A percentile compares a stretch with the other conserved stretches of the same genome.
These are phyloP conservation scores for Glyphotaelius pellucidus DNA, from an alignment of 2,888 invertebrate genomes.

Conservation along the genomic window DNA sequence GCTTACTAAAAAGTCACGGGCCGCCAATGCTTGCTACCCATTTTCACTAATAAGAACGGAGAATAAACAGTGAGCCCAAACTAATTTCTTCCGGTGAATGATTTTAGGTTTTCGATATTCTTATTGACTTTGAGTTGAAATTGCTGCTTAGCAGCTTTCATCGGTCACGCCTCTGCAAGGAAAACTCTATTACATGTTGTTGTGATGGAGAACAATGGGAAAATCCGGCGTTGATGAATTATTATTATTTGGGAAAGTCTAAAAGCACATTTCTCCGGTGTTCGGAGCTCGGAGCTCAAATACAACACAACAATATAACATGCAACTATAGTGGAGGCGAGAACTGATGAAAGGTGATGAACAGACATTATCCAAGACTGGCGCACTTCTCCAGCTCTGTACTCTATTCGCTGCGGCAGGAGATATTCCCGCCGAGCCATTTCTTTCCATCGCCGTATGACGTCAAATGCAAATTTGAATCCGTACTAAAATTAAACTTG, in stretches of 20 bases:
- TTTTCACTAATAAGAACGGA: too few species aligned
- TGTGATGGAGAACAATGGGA: neutral
- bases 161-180: neutral
- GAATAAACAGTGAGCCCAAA: neutral
- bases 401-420: neutral
- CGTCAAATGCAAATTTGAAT: constrained; percentile 33
- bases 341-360: neutral
- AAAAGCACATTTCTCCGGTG: neutral
- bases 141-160: neutral
- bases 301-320: neutral
- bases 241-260: neutral
- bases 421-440: neutral
- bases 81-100: neutral
- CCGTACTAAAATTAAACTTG: constrained; percentile 39
- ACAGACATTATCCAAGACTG: neutral
- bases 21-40: too few species aligned
- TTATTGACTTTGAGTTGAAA: neutral
- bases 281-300: neutral
- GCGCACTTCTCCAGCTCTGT: neutral
- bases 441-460: constrained; percentile 27
- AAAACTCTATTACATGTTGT: neutral
- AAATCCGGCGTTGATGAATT: neutral
- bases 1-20: too few species aligned
- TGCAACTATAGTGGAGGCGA: neutral
- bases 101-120: neutral